A percentile compares a stretch with the other conserved stretches of the same genome.
These are phyloP conservation scores for Pseudochirops corinnae DNA, from an alignment of 2,797 vertebrate species.

Conservation along the genomic window DNA sequence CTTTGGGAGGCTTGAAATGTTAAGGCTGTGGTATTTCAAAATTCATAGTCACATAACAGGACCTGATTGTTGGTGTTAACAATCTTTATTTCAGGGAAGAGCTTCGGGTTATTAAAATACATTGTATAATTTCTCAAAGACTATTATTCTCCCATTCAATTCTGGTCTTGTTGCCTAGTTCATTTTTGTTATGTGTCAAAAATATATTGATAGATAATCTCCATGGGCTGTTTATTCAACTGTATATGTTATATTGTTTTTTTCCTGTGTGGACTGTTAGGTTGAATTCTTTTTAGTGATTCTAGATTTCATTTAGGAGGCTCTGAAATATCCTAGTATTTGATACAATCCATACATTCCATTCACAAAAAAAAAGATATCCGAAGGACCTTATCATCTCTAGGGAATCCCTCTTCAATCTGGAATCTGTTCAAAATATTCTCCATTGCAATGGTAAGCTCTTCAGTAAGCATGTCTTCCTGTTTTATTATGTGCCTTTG, in stretches of 20 bases:
- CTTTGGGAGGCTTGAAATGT: neutral
- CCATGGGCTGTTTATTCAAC: neutral
- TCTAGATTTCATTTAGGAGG: neutral
- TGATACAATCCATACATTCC: neutral
- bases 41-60: neutral
- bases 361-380: neutral
- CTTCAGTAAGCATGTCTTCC: neutral
- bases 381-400: neutral
- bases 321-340: neutral
- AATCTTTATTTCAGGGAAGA: neutral
- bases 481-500: neutral
- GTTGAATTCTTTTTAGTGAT: neutral
- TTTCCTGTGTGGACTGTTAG: neutral
- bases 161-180: neutral
- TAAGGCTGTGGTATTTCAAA: neutral
- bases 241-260: neutral
- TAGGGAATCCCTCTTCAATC: neutral
- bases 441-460: neutral
- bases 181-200: neutral
- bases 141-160: neutral
- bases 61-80: too few relatives aligned
- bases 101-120: neutral
- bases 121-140: neutral
- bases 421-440: neutral
- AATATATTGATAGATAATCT: neutral